Evolutionary conservation across 2,113 vertebrate species (phyloP), one percentile per base, ranked within the genome.

Genomic region (Panurus biarmicus): DNA sequence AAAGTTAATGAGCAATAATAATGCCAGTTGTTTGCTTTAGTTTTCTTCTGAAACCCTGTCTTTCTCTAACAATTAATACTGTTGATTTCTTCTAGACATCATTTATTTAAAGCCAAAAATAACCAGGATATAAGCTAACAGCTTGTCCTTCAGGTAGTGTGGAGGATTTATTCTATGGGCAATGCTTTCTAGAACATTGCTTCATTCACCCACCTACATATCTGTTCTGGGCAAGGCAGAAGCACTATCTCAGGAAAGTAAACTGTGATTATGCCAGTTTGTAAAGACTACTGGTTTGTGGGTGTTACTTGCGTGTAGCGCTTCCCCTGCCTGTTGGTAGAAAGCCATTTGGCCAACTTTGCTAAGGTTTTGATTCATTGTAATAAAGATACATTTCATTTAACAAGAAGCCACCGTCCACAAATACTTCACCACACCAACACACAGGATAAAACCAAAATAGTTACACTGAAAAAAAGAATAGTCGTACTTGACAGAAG

Each of bases 131-230:
- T 76, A 86, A 83, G 9, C 33, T 85, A 90, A 73, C 21, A 38
- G 71, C 33, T 91, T 81, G n/a, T 58, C 36, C 31, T 95, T 77
- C 72, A 76, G 54, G 78, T 73, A 85, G 36, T 35, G 23, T 40
- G 33, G 9, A 86, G 53, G 77, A 88, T 82, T 80, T 87, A 45
- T 93, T 54, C 80, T 23, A 70, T 6, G 36, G 56, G 57, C 61
- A 81, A 50, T 71, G 25, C 44, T 90, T 96, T 92, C 92, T 47
- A 93, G 75, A 96, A 80, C 48, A 81, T 85, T 90, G 47, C 62
- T 91, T 94, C 81, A 75, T 79, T 94, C 67, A 70, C 36, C 61
- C 88, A 56, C 85, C 53, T 89, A 84, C 75, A 18, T 50, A 54
- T 64, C 72, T 67, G 18, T 88, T 96, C 58, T 35, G 79, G 69